phyloP scores from a whole-genome alignment of 2,888 invertebrate species.

The Xylophagus ater region DNA sequence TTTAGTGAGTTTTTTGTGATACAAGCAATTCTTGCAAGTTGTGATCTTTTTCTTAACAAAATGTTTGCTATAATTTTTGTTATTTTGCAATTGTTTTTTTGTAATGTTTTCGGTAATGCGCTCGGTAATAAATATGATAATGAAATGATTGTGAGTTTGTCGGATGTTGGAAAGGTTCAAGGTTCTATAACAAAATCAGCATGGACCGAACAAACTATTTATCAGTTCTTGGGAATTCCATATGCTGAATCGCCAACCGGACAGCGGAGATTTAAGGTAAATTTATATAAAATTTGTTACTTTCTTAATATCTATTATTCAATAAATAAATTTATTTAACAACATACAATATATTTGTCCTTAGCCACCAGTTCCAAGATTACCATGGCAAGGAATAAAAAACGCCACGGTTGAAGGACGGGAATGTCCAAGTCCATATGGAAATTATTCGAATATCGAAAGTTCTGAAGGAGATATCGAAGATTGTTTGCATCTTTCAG shows the following conservation, averaged over 20 bases:
- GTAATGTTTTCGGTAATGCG: too few species aligned
- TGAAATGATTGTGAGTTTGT: constrained; percentile 19
- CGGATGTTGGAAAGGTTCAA: constrained; percentile 26
- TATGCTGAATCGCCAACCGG: constrained; percentile 31
- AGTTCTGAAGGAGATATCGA: constrained; percentile 27
- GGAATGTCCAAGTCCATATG: constrained; percentile 31
- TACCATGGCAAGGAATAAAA: constrained; percentile 28
- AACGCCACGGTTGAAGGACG: constrained; percentile 29
- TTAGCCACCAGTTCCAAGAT: constrained; percentile 30
- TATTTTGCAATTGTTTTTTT: too few species aligned
- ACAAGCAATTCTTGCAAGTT: too few species aligned
- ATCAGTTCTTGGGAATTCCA: constrained; percentile 33
- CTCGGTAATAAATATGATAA: too few species aligned
- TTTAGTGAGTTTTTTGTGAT: too few species aligned
- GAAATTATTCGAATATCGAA: constrained; percentile 17
- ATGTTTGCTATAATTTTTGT: too few species aligned
- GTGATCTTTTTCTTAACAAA: too few species aligned
- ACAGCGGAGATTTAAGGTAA: constrained; percentile 28
- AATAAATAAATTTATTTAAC: too few species aligned
- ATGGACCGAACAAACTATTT: constrained; percentile 29
- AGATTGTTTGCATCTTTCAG: constrained; percentile 34
- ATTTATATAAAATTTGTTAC: too few species aligned
- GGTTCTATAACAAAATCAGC: constrained; percentile 26
- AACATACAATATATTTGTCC: too few species aligned
- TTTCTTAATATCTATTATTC: too few species aligned